Evolutionary conservation across 2,888 invertebrate genomes (phyloP).

Genomic region (Uropetala carovei): DNA sequence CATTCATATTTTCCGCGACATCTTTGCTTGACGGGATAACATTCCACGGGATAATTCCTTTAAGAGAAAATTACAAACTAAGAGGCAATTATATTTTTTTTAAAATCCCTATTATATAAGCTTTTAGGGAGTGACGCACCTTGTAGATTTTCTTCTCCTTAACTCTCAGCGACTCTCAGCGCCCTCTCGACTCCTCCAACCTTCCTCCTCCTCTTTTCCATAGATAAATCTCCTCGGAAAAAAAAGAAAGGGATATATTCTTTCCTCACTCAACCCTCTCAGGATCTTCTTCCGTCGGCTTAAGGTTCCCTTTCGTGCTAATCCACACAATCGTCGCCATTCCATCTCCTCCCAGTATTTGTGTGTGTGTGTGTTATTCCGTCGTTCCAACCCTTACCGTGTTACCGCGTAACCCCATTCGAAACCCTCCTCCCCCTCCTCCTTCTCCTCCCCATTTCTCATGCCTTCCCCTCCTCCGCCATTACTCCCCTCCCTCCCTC

Average conservation of each 20-base stretch:
- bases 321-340: slow-evolving; percentile 27
- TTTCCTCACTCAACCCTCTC: not conserved
- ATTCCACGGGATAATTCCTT: no score
- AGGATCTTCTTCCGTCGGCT: not conserved
- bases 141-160: not conserved
- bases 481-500: not conserved
- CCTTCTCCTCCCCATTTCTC: not conserved
- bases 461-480: not conserved
- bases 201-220: not conserved
- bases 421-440: not conserved
- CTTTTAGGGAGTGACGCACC: not conserved
- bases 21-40: no score
- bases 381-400: slow-evolving; percentile 39
- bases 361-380: not conserved
- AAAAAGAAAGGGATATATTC: slow-evolving; percentile 22
- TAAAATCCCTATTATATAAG: not conserved
- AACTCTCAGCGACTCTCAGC: not conserved
- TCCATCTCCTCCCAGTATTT: not conserved
- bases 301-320: slow-evolving; percentile 27
- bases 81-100: not conserved
- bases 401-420: slow-evolving; percentile 57
- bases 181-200: not conserved
- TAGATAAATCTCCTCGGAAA: slow-evolving; percentile 34
- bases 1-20: no score
- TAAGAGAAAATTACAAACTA: not conserved